These are phyloP conservation scores for Epinephelus moara DNA, from an alignment of 2,113 vertebrate species.

Conservation along the genomic window DNA sequence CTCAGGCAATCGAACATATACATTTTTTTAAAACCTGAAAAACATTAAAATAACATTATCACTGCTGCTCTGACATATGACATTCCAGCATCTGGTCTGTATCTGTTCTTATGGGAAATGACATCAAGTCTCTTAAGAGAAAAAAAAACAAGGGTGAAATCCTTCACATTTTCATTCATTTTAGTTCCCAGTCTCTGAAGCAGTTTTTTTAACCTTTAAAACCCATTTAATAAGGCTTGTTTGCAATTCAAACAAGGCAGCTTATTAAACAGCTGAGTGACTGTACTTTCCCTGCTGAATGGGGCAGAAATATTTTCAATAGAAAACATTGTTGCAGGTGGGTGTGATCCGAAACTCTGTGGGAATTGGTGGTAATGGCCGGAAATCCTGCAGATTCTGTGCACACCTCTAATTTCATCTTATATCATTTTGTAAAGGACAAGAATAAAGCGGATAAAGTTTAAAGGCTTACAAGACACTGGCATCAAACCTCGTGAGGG, in stretches of 20 bases:
- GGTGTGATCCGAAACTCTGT: conserved; percentile 24
- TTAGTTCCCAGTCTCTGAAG: neutral
- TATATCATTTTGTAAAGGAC: neutral
- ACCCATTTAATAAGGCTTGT: conserved; percentile 22
- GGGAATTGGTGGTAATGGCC: neutral
- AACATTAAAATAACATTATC: neutral
- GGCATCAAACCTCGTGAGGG: neutral
- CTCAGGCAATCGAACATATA: neutral
- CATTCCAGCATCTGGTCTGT: conserved; percentile 1
- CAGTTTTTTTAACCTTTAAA: neutral
- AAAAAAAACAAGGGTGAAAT: neutral
- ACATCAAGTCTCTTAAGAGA: neutral
- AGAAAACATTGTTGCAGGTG: conserved; percentile 32
- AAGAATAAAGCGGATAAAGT: neutral
- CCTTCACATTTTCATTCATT: neutral
- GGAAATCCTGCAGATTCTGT: conserved; percentile 6
- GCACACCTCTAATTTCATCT: conserved; percentile 8
- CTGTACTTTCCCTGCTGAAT: conserved; percentile 38
- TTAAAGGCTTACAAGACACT: neutral
- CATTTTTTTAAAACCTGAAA: neutral
- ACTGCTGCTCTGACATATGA: neutral
- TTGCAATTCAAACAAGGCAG: conserved; percentile 11
- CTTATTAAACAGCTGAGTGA: conserved; percentile 42
- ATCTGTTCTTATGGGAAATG: neutral
- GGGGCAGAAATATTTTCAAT: conserved; percentile 23